phyloP scores from a whole-genome alignment of 2,888 invertebrate genomes.

The Nebria brevicollis region DNA sequence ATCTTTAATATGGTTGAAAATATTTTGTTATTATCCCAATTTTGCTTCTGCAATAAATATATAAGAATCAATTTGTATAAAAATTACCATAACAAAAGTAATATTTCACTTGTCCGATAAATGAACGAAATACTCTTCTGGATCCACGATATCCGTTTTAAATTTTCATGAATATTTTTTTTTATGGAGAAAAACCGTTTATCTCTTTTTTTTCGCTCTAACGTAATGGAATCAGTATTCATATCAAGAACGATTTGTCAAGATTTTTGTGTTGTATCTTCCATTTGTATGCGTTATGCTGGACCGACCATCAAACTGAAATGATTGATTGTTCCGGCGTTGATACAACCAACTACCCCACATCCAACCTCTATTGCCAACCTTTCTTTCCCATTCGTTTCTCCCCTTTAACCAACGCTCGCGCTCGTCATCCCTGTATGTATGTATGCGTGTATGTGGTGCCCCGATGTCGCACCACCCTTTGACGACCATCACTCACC shows the following conservation, averaged over 20 bases:
- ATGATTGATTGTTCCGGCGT: constrained; percentile 59
- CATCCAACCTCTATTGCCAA: background rate
- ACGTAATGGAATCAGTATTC: constrained; percentile 60
- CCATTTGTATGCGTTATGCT: constrained; percentile 55
- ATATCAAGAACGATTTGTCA: constrained; percentile 63
- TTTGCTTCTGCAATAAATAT: background rate
- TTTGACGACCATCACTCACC: constrained; percentile 41
- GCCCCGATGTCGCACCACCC: constrained; percentile 27
- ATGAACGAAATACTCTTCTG: background rate
- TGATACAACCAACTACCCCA: constrained; percentile 48
- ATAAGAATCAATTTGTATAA: background rate
- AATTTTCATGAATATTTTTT: constrained; percentile 40
- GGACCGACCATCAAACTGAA: constrained; percentile 49
- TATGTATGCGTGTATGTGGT: constrained; percentile 7
- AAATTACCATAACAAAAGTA: background rate
- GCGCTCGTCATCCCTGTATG: background rate
- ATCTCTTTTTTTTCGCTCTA: constrained; percentile 45
- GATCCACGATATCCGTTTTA: constrained; percentile 29
- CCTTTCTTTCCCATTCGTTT: background rate
- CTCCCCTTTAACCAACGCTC: background rate
- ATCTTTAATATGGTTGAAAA: too few species aligned
- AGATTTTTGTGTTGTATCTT: constrained; percentile 60
- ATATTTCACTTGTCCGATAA: constrained; percentile 7
- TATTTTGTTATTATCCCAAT: too few species aligned
- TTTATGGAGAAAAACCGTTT: constrained; percentile 49